These are phyloP conservation scores for Hymenochirus boettgeri DNA, from an alignment of 2,113 vertebrate species.

Conservation along the genomic window DNA sequence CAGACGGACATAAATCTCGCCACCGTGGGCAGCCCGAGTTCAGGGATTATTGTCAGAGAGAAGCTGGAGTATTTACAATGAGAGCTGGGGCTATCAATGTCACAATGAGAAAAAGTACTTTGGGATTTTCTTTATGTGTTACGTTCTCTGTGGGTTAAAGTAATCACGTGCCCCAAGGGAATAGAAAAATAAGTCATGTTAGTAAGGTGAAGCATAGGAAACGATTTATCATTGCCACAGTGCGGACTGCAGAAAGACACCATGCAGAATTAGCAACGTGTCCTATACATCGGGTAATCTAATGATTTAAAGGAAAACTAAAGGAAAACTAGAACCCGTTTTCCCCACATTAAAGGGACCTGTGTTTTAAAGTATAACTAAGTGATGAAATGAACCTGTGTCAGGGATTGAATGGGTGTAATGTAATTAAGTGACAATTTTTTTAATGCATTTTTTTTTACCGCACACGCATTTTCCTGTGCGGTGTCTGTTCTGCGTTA, in stretches of 20 bases:
- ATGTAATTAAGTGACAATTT: no score
- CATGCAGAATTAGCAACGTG: not conserved
- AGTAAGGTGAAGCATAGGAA: not conserved
- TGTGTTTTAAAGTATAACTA: no score
- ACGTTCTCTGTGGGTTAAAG: not conserved
- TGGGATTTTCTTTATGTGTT: not conserved
- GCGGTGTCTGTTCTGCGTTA: no score
- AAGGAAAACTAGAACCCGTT: no score
- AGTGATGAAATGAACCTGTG: no score
- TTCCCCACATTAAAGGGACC: no score
- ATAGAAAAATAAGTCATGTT: not conserved
- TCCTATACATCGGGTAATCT: no score
- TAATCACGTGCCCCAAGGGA: constrained; percentile 3
- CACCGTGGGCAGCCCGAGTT: constrained; percentile 21
- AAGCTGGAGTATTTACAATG: constrained; percentile 32
- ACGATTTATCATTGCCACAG: not conserved
- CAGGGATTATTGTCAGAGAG: constrained; percentile 36
- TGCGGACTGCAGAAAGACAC: not conserved
- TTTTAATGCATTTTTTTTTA: no score
- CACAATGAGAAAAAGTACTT: constrained; percentile 13
- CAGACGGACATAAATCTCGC: constrained; percentile 38
- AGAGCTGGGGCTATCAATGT: constrained; percentile 26
- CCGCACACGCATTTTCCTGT: no score
- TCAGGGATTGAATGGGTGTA: no score
- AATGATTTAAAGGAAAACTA: no score